Conservation (phyloP, 1,140 invertebrate genomes). For the Leptestheria dahalacensis region DNA sequence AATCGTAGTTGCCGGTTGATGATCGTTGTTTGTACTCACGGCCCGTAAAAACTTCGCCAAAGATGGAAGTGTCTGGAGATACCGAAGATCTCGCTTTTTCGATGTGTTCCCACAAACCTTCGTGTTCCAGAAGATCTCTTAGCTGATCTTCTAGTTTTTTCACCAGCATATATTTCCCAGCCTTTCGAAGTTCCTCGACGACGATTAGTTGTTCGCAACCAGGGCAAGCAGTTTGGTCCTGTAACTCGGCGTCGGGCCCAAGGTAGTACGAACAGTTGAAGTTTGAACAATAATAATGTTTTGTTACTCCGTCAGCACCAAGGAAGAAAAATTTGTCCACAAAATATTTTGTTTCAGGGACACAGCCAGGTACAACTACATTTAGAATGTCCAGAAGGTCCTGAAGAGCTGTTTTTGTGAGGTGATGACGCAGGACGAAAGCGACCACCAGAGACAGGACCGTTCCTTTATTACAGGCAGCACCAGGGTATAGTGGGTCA, state of each 20-base stretch:
- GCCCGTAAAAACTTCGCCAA: neutral
- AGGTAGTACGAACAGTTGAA: neutral
- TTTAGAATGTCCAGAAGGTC: neutral
- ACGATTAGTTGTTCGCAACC: neutral
- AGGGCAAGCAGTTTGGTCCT: neutral
- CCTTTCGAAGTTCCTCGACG: neutral
- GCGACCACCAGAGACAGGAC: neutral
- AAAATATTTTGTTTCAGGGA: neutral
- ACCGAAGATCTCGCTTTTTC: neutral
- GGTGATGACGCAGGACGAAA: neutral
- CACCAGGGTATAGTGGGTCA: neutral
- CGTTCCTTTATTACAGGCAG: neutral
- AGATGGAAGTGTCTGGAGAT: too few species aligned
- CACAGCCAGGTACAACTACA: neutral
- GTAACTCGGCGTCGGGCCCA: neutral
- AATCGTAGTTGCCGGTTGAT: neutral
- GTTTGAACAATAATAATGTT: neutral
- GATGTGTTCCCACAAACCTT: neutral
- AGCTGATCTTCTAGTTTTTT: neutral
- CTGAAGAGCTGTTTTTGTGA: neutral
- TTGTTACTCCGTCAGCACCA: neutral
- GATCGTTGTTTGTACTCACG: neutral
- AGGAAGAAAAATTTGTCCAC: neutral
- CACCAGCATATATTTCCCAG: neutral
- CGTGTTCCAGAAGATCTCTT: neutral